Conservation (phyloP, 2,113 vertebrate genomes). For the Perccottus glenii region DNA sequence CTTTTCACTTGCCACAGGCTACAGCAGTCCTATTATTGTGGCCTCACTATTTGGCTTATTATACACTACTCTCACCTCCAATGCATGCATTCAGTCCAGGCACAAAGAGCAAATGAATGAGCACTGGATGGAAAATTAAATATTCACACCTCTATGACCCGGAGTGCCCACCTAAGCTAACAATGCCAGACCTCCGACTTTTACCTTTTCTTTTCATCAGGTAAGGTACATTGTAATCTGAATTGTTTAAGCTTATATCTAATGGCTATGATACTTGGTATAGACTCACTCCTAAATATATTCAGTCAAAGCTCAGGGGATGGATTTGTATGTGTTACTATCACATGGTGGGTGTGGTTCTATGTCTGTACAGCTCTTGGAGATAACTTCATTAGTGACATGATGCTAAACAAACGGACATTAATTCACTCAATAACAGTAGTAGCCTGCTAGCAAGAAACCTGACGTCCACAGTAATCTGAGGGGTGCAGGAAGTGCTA, state of each 20-base stretch:
- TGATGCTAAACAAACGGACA: no score
- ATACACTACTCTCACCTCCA: conserved; percentile 20
- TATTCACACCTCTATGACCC: conserved; percentile 19
- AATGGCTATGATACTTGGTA: not conserved
- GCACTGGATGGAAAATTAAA: conserved; percentile 6
- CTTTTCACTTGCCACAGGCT: conserved; percentile 16
- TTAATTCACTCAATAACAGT: no score
- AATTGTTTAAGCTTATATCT: not conserved
- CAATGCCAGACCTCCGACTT: not conserved
- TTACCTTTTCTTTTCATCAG: not conserved
- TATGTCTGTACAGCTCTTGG: no score
- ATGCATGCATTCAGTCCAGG: not conserved
- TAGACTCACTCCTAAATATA: no score
- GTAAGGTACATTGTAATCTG: not conserved
- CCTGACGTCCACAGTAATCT: no score
- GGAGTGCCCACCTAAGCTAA: conserved; percentile 1
- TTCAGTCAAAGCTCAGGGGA: no score
- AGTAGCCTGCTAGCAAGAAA: no score
- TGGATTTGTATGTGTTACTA: no score
- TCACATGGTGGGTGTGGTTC: no score
- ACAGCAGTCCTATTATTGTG: conserved; percentile 12
- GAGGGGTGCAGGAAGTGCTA: no score
- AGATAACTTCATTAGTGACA: no score
- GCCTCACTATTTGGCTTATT: conserved; percentile 17
- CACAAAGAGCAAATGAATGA: conserved; percentile 33